phyloP scores from a whole-genome alignment of 1,140 invertebrate species.

The Temnothorax nylanderi region DNA sequence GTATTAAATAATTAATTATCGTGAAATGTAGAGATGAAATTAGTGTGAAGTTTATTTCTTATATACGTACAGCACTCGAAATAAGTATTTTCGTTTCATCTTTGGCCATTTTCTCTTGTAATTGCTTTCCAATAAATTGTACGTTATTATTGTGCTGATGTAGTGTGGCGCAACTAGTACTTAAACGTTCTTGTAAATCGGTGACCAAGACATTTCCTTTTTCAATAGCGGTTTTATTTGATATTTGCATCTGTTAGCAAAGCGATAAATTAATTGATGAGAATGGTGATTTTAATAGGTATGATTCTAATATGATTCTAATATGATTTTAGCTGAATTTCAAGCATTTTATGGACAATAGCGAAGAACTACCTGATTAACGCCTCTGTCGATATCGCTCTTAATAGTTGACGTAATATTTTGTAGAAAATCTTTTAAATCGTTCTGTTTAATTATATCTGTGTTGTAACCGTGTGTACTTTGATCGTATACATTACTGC shows the following conservation, averaged over 20 bases:
- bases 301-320: background rate
- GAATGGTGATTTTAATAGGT: background rate
- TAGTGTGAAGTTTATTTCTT: background rate
- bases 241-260: slow-evolving; percentile 9
- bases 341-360: background rate
- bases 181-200: slow-evolving; percentile 74
- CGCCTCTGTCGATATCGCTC: slow-evolving; percentile 63
- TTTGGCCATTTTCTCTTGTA: slow-evolving; percentile 67
- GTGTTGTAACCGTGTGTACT: slow-evolving; percentile 37
- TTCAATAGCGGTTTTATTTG: slow-evolving; percentile 60
- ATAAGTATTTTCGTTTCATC: slow-evolving; percentile 64
- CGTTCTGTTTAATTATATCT: slow-evolving; percentile 60
- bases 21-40: background rate
- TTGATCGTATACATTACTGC: slow-evolving; percentile 59
- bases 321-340: background rate
- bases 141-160: slow-evolving; percentile 70
- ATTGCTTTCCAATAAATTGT: slow-evolving; percentile 63
- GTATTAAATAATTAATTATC: background rate
- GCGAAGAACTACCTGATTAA: slow-evolving; percentile 74
- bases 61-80: slow-evolving; percentile 17
- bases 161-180: slow-evolving; percentile 63
- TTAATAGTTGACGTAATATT: slow-evolving; percentile 53
- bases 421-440: slow-evolving; percentile 50
- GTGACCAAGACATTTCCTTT: slow-evolving; percentile 70
- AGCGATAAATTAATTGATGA: background rate